phyloP scores from a whole-genome alignment of 2,888 invertebrate species.

The Dasysyrphus tricinctus region DNA sequence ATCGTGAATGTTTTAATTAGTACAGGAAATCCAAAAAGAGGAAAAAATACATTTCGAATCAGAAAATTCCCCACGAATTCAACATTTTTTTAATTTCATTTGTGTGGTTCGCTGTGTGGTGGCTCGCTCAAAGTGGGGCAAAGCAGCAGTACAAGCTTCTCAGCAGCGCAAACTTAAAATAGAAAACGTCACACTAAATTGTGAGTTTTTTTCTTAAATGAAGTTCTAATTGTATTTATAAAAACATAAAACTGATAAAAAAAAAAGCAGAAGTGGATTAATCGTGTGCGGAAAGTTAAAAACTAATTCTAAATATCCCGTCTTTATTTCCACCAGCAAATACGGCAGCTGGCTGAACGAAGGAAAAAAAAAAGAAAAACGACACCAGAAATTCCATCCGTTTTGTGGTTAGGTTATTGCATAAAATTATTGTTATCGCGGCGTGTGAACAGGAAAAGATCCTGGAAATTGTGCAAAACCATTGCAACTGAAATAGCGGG shows the following conservation, averaged over 20 bases:
- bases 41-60: conserved; percentile 42
- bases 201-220: conserved; percentile 47
- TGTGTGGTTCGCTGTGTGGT: conserved; percentile 49
- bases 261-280: conserved; percentile 30
- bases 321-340: conserved; percentile 43
- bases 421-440: conserved; percentile 73
- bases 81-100: conserved; percentile 55
- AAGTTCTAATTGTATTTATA: conserved; percentile 11
- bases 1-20: conserved; percentile 44
- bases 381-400: conserved; percentile 63
- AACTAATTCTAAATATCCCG: conserved; percentile 47
- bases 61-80: conserved; percentile 54
- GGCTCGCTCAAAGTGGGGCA: conserved; percentile 71
- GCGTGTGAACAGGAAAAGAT: conserved; percentile 47
- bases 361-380: conserved; percentile 64
- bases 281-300: conserved; percentile 34
- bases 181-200: conserved; percentile 71
- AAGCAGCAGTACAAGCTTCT: conserved; percentile 62
- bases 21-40: conserved; percentile 1
- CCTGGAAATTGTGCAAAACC: conserved; percentile 54
- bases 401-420: conserved; percentile 76
- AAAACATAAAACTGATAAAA: not conserved
- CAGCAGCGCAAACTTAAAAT: conserved; percentile 70
- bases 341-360: conserved; percentile 66
- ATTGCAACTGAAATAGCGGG: conserved; percentile 45